Evolutionary conservation across 2,888 invertebrate genomes (phyloP).

Genomic region (Eremobia ochroleuca): DNA sequence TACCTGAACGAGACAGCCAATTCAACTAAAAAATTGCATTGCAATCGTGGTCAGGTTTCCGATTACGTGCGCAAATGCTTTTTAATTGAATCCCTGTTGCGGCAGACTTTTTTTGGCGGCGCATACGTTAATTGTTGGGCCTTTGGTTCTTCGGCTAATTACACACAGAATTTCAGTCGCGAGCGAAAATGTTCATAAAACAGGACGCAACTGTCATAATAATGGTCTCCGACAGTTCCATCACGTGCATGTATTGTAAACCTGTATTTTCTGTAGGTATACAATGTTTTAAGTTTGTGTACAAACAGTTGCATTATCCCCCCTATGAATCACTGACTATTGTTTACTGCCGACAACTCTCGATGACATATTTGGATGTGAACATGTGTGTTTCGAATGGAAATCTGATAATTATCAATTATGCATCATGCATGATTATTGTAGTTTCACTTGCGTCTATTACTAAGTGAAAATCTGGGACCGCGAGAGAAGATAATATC

Average conservation of each 20-base stretch:
- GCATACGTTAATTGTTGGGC: conserved; percentile 71
- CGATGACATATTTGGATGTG: conserved; percentile 77
- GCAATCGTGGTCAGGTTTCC: conserved; percentile 75
- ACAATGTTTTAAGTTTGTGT: conserved; percentile 75
- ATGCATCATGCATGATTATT: conserved; percentile 60
- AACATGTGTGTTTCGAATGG: conserved; percentile 68
- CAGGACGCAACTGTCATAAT: conserved; percentile 65
- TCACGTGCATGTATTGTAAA: conserved; percentile 34
- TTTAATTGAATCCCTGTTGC: conserved; percentile 80
- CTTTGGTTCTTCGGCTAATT: conserved; percentile 76
- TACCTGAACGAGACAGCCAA: conserved; percentile 53
- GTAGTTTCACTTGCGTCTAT: conserved; percentile 32
- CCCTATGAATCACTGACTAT: conserved; percentile 80
- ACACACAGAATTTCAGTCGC: conserved; percentile 61
- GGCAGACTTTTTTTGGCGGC: conserved; percentile 69
- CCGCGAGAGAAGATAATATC: not conserved
- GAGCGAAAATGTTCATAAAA: conserved; percentile 66
- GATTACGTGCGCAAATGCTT: conserved; percentile 77
- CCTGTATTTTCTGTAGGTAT: conserved; percentile 60
- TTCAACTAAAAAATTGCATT: conserved; percentile 61
- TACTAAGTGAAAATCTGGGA: conserved; percentile 11
- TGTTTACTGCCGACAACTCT: conserved; percentile 78
- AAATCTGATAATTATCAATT: conserved; percentile 70
- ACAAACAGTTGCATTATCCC: conserved; percentile 78
- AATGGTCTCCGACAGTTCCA: conserved; percentile 37